Evolutionary conservation across 2,888 invertebrate genomes (phyloP).

Genomic region (Orthonevra nobilis): DNA sequence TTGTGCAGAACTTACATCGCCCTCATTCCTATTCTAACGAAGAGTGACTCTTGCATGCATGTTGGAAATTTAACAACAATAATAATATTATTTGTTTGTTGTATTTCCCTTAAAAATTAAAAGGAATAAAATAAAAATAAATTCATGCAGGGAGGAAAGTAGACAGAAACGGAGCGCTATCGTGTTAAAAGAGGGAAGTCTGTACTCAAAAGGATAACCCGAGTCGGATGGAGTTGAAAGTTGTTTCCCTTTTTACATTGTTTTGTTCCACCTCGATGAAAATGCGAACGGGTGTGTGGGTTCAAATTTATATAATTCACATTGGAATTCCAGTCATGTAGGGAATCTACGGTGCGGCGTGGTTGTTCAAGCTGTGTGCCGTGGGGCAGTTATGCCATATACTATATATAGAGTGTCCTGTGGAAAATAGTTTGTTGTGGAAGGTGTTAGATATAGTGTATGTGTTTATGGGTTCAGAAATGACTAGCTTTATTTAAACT

Average conservation of each 20-base stretch:
- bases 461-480: too few relatives aligned
- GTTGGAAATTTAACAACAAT: too few relatives aligned
- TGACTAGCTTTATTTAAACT: too few relatives aligned
- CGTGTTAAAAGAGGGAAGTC: background rate
- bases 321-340: conserved; percentile 59
- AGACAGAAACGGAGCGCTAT: background rate
- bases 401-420: conserved; percentile 11
- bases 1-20: too few relatives aligned
- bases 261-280: conserved; percentile 44
- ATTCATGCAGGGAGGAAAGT: conserved; percentile 14
- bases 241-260: conserved; percentile 43
- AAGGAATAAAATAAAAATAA: conserved; percentile 11
- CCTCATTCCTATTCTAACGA: background rate
- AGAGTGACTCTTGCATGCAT: background rate
- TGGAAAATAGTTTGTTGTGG: conserved; percentile 11
- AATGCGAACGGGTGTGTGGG: conserved; percentile 56
- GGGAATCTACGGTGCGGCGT: background rate
- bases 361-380: too few relatives aligned
- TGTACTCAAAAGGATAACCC: conserved; percentile 1
- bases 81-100: background rate
- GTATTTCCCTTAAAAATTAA: background rate
- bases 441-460: too few relatives aligned
- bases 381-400: too few relatives aligned
- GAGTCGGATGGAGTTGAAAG: conserved; percentile 52
- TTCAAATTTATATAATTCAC: conserved; percentile 63